Conservation (phyloP, 2,888 invertebrate species). For the Leptinotarsa haldemani region DNA sequence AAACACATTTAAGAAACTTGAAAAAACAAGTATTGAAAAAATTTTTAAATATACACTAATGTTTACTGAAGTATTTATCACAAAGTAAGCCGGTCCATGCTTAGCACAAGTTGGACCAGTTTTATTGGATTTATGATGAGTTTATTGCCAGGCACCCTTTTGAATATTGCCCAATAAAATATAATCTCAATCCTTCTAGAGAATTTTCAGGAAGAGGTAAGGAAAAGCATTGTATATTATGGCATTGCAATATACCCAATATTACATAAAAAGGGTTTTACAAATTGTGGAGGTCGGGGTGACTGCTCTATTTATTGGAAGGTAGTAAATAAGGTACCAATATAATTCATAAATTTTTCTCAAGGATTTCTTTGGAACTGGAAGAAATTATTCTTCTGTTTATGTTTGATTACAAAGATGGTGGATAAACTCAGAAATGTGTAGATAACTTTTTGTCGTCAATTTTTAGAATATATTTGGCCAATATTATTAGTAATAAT, state of each 20-base stretch:
- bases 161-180: slow-evolving; percentile 27
- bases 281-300: neutral
- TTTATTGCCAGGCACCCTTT: slow-evolving; percentile 1
- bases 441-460: no score
- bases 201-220: slow-evolving; percentile 24
- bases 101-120: neutral
- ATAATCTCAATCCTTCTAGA: slow-evolving; percentile 15
- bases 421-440: no score
- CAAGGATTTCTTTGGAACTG: neutral
- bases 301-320: slow-evolving; percentile 13
- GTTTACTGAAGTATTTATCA: neutral
- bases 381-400: neutral
- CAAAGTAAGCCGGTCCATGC: slow-evolving; percentile 13
- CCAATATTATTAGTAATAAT: no score
- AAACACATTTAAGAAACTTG: neutral
- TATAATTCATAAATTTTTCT: slow-evolving; percentile 16
- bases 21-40: neutral
- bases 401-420: no score
- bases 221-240: slow-evolving; percentile 13
- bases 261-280: slow-evolving; percentile 16
- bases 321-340: neutral
- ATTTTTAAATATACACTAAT: neutral
- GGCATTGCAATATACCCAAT: neutral
- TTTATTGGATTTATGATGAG: slow-evolving; percentile 17
- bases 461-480: no score